phyloP scores from a whole-genome alignment of 2,113 vertebrate species.

The Eonycteris spelaea region DNA sequence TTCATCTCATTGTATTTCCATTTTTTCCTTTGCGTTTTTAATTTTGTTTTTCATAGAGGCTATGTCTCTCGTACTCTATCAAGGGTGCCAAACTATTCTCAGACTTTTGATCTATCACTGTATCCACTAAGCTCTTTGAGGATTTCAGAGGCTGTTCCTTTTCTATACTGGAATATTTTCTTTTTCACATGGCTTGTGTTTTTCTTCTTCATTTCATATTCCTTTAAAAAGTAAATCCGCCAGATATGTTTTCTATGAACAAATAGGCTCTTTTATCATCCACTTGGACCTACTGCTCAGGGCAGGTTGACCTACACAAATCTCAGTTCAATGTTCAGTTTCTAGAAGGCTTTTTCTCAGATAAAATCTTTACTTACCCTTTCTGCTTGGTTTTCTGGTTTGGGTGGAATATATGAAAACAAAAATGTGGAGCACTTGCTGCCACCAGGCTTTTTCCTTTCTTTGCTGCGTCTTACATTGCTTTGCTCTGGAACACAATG shows the following conservation, averaged over 20 bases:
- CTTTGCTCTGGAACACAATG: not conserved
- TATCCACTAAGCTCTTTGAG: not conserved
- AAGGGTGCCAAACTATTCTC: not conserved
- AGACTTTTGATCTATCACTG: not conserved
- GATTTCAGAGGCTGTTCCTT: not conserved
- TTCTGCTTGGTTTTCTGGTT: not conserved
- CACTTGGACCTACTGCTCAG: not conserved
- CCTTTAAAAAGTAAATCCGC: conserved; percentile 16
- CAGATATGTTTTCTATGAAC: not conserved
- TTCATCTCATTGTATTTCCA: not conserved
- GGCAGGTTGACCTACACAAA: not conserved
- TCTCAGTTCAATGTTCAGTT: not conserved
- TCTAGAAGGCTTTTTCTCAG: not conserved
- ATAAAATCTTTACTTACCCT: not conserved
- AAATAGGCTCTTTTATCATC: not conserved
- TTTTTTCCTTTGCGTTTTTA: not conserved
- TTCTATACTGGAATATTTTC: not conserved
- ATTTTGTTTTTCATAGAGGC: not conserved
- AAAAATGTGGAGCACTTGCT: not conserved
- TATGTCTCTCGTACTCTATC: not conserved
- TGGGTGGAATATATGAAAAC: not conserved
- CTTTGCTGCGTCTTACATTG: not conserved
- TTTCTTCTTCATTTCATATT: not conserved
- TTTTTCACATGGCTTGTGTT: not conserved
- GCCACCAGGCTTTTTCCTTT: not conserved